A percentile compares a stretch with the other conserved stretches of the same genome.
Evolutionary conservation across 2,113 vertebrate genomes (phyloP).

Genomic region (Brachirus orientalis): DNA sequence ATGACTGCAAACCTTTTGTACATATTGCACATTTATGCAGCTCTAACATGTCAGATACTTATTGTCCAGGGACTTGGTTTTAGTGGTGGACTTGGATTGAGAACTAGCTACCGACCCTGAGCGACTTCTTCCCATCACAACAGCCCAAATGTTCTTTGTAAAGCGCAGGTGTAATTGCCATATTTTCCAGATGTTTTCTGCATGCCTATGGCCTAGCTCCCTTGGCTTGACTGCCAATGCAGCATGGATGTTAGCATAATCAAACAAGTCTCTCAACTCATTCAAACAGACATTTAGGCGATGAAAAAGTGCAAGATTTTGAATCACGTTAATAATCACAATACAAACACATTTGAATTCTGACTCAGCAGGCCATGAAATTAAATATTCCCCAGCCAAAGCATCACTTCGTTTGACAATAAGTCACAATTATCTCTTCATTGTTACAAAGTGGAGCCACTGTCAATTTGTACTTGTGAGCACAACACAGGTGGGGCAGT

Average conservation of each 20-base stretch:
- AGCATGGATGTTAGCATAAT: slow-evolving; percentile 29
- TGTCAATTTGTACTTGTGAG: slow-evolving; percentile 43
- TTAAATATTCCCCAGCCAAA: too few relatives aligned
- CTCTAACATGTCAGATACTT: slow-evolving; percentile 37
- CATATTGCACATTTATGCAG: slow-evolving; percentile 25
- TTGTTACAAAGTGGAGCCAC: slow-evolving; percentile 6
- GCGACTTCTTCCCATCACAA: slow-evolving; percentile 52
- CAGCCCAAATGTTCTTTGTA: slow-evolving; percentile 65
- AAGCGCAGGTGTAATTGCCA: slow-evolving; percentile 79
- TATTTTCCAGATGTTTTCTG: slow-evolving; percentile 79
- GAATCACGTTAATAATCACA: slow-evolving; percentile 27
- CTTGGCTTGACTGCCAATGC: slow-evolving; percentile 39
- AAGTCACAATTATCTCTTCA: slow-evolving; percentile 18
- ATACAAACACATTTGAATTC: slow-evolving; percentile 19
- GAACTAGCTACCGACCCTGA: slow-evolving; percentile 40
- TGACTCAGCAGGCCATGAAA: slow-evolving; percentile 24
- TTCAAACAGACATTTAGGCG: slow-evolving; percentile 18
- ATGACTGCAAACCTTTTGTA: slow-evolving; percentile 33
- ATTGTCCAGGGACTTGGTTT: slow-evolving; percentile 55
- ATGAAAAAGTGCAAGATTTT: slow-evolving; percentile 26
- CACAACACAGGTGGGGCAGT: slow-evolving; percentile 20
- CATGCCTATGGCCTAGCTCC: slow-evolving; percentile 47
- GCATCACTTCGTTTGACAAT: slow-evolving; percentile 18
- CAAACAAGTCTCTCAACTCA: slow-evolving; percentile 29
- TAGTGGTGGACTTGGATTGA: slow-evolving; percentile 50